Evolutionary conservation across 1,140 invertebrate species (phyloP), one percentile per base, ranked within the genome.

Genomic region (Drosophila insularis): DNA sequence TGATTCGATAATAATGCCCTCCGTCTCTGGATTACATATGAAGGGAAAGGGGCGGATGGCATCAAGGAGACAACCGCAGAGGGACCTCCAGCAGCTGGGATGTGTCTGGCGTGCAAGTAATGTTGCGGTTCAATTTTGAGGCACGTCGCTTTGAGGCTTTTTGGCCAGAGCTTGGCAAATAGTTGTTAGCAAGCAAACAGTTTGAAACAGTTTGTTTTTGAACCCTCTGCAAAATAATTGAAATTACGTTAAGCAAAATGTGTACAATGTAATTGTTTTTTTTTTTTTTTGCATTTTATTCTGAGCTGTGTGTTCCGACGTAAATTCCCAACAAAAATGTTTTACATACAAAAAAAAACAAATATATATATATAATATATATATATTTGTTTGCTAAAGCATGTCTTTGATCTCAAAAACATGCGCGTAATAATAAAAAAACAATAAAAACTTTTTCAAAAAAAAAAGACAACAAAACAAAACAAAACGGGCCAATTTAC

Each of bases 331-430:
- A 66, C 68, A 5, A 66, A 69, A 87, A 87, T 81, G 76, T 75
- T 86, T 81, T 70, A 46, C 43, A 50, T 11, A 21, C 43, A 37
- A 37, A 37, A 37, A 32, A 40, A 5, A 17, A 43, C 14, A 43
- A 11, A 53, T 71, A 85, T 74, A 67, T 74, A 63, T 64, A 8
- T 73, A 71, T 63, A 63, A 27, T 27, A 59, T 27, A 59, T 58
- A 74, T 81, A 60, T 66, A 61, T 74, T 56, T 63, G 66, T 63
- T 56, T 71, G 43, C 72, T 68, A 78, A 84, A 87, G 71, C 80
- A 87, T 89, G 84, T 89, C 84, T 89, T 89, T 89, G 84, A 89
- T 89, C 84, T 89, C 84, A 67, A 81, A 78, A 76, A 86, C 71
- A 80, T 68, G 66, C 62, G 58, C 35, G 37, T 32, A 35, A 54